These are phyloP conservation scores for Peromyscus aztecus DNA, from an alignment of 2,797 vertebrate genomes.

Conservation along the genomic window DNA sequence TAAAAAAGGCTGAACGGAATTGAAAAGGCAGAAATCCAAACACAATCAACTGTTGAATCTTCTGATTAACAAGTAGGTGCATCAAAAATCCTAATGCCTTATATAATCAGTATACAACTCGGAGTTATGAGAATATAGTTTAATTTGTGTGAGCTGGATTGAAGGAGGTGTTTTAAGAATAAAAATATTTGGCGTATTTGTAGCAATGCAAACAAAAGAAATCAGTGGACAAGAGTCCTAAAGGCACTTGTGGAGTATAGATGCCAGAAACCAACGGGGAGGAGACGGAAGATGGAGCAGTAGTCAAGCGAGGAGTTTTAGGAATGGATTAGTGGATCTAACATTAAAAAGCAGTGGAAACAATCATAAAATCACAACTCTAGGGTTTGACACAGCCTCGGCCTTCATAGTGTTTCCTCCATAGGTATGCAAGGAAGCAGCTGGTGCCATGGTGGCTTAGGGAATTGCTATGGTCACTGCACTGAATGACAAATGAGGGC, in stretches of 20 bases:
- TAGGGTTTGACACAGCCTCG: not conserved
- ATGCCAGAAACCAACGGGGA: not conserved
- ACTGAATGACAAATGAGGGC: slow-evolving; percentile 23
- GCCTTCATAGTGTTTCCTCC: not conserved
- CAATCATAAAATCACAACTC: slow-evolving; percentile 22
- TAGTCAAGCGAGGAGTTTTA: not conserved
- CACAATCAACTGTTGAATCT: not conserved
- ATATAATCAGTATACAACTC: slow-evolving; percentile 9
- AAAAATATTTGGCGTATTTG: not conserved
- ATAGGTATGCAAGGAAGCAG: not conserved
- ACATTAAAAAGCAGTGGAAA: not conserved
- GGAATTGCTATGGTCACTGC: not conserved
- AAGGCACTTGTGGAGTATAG: not conserved
- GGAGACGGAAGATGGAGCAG: not conserved
- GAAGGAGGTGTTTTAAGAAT: slow-evolving; percentile 22
- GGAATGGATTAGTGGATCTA: not conserved
- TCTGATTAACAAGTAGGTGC: not conserved
- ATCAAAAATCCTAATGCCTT: not conserved
- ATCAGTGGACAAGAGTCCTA: not conserved
- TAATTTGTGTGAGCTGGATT: not conserved
- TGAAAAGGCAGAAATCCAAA: slow-evolving; percentile 5
- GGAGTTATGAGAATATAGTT: not conserved
- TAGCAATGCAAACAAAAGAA: not conserved
- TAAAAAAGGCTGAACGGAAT: slow-evolving; percentile 14
- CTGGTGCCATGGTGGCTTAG: not conserved